Percentiles rank a stretch among this genome's conserved stretches.
Conservation (phyloP, 2,113 vertebrate genomes). For the Butorides virescens region DNA sequence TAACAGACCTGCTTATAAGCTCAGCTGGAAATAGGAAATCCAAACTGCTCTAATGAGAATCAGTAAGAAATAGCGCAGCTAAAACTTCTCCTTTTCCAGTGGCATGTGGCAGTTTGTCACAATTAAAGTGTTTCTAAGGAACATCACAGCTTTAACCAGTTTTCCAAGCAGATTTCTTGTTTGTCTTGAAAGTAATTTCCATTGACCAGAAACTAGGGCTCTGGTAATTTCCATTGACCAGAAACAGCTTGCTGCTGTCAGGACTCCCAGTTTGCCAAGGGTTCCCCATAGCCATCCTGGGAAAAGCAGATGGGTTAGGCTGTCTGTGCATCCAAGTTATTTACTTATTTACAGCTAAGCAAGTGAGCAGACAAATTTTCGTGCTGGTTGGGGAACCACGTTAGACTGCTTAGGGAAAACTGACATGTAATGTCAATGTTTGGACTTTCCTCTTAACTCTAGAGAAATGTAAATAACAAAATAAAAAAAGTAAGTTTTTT, state of each 20-base stretch:
- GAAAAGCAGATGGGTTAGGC: neutral
- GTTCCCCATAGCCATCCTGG: accelerated
- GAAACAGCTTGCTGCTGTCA: neutral
- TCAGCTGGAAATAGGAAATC: neutral
- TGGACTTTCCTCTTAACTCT: neutral
- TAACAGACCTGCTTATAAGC: neutral
- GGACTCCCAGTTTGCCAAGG: neutral
- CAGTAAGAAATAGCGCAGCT: neutral
- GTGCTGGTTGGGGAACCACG: neutral
- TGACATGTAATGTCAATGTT: neutral
- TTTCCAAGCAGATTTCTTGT: neutral
- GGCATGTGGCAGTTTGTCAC: neutral
- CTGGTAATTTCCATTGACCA: neutral
- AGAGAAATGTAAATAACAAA: neutral
- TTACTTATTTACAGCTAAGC: neutral
- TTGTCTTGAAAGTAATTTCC: neutral
- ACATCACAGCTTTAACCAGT: neutral
- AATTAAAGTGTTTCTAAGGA: neutral
- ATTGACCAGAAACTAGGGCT: neutral
- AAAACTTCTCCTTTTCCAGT: neutral
- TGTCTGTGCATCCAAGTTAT: neutral
- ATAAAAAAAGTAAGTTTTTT: neutral
- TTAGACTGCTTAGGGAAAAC: neutral
- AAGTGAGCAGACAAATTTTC: neutral
- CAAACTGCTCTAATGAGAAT: neutral